Conservation (phyloP, 1,140 invertebrate species). For the Leptopilina boulardi region DNA sequence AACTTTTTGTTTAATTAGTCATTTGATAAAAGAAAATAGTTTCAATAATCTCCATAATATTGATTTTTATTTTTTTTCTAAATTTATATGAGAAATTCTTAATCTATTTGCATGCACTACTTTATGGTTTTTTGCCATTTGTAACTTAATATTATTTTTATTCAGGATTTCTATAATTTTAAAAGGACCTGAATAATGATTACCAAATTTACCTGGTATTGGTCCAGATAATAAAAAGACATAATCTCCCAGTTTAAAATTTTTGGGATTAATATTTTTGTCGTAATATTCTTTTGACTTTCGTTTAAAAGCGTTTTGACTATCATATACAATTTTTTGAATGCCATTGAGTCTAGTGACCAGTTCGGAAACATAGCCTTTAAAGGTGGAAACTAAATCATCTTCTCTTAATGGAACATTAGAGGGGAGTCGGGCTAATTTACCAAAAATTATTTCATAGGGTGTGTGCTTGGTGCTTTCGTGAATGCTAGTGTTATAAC, state of each 20-base stretch:
- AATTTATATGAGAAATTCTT: not conserved
- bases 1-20: too few relatives aligned
- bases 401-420: too few relatives aligned
- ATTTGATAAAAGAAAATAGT: too few relatives aligned
- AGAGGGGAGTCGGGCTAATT: too few relatives aligned
- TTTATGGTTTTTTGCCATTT: too few relatives aligned
- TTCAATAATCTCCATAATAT: too few relatives aligned
- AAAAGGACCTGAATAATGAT: not conserved
- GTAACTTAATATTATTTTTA: not conserved
- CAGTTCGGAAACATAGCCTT: slow-evolving; percentile 21
- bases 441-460: too few relatives aligned
- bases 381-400: too few relatives aligned
- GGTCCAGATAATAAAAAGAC: slow-evolving; percentile 29
- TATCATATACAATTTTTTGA: slow-evolving; percentile 1
- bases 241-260: not conserved
- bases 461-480: too few relatives aligned
- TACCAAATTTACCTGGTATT: slow-evolving; percentile 21
- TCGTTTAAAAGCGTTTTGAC: not conserved
- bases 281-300: slow-evolving; percentile 32
- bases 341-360: not conserved
- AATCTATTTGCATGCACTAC: not conserved
- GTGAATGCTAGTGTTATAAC: too few relatives aligned
- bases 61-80: too few relatives aligned
- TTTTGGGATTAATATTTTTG: not conserved
- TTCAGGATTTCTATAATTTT: not conserved